Percentiles rank a stretch among this genome's conserved stretches.
These are phyloP conservation scores for Clivina fossor DNA, from an alignment of 2,888 invertebrate genomes.

Conservation along the genomic window DNA sequence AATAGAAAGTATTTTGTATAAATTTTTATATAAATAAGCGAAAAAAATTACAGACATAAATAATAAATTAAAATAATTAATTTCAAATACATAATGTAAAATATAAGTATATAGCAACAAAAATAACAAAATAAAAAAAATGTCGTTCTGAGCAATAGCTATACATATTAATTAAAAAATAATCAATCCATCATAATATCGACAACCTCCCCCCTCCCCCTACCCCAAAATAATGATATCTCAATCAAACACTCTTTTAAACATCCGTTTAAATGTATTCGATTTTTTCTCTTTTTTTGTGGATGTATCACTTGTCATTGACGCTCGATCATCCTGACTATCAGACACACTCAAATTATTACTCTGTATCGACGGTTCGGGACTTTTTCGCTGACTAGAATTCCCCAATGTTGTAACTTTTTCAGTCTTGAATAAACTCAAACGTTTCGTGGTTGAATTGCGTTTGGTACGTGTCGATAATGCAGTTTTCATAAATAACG, in stretches of 20 bases:
- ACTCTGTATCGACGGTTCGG: constrained; percentile 40
- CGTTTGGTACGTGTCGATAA: constrained; percentile 50
- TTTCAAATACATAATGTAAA: too few relatives aligned
- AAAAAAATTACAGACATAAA: too few relatives aligned
- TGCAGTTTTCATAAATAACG: constrained; percentile 54
- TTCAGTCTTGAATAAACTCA: constrained; percentile 33
- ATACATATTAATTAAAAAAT: too few relatives aligned
- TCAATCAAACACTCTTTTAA: constrained; percentile 75
- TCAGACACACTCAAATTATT: constrained; percentile 43
- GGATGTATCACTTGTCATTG: constrained; percentile 28
- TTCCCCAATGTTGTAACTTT: constrained; percentile 35
- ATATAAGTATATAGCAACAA: too few relatives aligned
- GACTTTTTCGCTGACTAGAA: constrained; percentile 40
- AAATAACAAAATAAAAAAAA: too few relatives aligned
- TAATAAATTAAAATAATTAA: too few relatives aligned
- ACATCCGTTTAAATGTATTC: constrained; percentile 72
- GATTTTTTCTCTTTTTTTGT: constrained; percentile 62
- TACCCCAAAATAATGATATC: too few relatives aligned
- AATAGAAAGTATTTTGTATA: too few relatives aligned
- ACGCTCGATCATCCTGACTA: constrained; percentile 37
- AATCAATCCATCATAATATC: too few relatives aligned
- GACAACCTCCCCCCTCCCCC: too few relatives aligned
- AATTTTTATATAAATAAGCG: too few relatives aligned
- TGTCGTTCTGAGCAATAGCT: too few relatives aligned
- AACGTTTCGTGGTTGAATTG: constrained; percentile 41